These are phyloP conservation scores for Phortica okadai DNA, from an alignment of 2,888 invertebrate genomes.

Conservation along the genomic window DNA sequence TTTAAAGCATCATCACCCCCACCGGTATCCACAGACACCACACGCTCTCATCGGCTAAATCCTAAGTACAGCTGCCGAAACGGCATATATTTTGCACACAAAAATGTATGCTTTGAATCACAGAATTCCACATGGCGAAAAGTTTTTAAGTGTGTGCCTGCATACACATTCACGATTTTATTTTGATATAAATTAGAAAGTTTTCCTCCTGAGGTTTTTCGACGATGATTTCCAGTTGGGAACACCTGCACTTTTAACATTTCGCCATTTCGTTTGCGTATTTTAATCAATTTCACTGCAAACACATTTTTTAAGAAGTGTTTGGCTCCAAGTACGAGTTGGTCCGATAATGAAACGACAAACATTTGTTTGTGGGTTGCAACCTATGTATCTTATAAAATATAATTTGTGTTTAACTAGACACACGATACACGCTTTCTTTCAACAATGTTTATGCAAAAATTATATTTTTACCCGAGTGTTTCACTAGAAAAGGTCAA, in stretches of 20 bases:
- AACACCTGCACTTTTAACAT: no score
- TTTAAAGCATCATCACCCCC: slow-evolving; percentile 39
- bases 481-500: no score
- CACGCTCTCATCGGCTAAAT: slow-evolving; percentile 33
- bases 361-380: background rate
- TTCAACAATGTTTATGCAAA: no score
- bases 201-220: background rate
- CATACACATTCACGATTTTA: slow-evolving; percentile 1
- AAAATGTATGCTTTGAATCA: slow-evolving; percentile 51
- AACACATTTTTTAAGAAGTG: no score
- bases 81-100: slow-evolving; percentile 75
- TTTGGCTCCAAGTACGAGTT: background rate
- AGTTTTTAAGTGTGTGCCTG: slow-evolving; percentile 14
- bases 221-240: background rate
- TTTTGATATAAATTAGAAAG: slow-evolving; percentile 25
- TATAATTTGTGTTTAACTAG: no score
- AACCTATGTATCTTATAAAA: no score
- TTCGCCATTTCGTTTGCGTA: no score
- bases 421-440: no score
- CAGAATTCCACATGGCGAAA: slow-evolving; percentile 1
- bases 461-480: no score
- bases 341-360: background rate
- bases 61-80: slow-evolving; percentile 1
- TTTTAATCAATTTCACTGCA: no score
- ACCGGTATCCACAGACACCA: background rate